Evolutionary conservation across 2,113 vertebrate species (phyloP).

Genomic region (Campylomormyrus numenius): DNA sequence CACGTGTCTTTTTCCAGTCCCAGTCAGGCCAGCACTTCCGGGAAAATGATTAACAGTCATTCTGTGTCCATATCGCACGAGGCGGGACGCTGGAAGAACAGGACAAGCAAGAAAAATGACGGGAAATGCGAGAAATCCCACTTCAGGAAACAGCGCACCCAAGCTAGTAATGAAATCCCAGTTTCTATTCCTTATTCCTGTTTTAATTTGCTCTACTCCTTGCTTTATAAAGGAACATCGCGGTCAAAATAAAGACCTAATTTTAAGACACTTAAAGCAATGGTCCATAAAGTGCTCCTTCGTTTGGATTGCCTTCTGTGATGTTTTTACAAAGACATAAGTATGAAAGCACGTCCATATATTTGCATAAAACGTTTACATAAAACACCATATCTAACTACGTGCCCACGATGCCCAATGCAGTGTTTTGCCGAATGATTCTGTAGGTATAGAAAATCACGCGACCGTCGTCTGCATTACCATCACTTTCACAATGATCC

Average conservation of each 20-base stretch:
- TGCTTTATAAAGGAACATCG: neutral
- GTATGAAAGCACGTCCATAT: neutral
- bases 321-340: neutral
- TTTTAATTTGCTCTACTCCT: neutral
- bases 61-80: neutral
- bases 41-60: slow-evolving; percentile 60
- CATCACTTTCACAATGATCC: neutral
- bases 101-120: neutral
- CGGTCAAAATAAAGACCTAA: neutral
- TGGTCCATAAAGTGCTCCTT: slow-evolving; percentile 4
- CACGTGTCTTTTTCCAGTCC: neutral
- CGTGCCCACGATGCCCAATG: neutral
- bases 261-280: neutral
- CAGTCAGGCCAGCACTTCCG: slow-evolving; percentile 45
- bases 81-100: neutral
- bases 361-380: neutral
- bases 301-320: neutral
- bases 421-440: neutral
- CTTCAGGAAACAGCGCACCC: neutral
- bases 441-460: neutral
- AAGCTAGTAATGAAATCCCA: neutral
- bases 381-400: neutral
- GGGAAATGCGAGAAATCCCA: neutral
- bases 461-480: neutral
- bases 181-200: neutral